These are phyloP conservation scores for Branchinecta lynchi DNA, from an alignment of 1,140 invertebrate genomes.

Conservation along the genomic window DNA sequence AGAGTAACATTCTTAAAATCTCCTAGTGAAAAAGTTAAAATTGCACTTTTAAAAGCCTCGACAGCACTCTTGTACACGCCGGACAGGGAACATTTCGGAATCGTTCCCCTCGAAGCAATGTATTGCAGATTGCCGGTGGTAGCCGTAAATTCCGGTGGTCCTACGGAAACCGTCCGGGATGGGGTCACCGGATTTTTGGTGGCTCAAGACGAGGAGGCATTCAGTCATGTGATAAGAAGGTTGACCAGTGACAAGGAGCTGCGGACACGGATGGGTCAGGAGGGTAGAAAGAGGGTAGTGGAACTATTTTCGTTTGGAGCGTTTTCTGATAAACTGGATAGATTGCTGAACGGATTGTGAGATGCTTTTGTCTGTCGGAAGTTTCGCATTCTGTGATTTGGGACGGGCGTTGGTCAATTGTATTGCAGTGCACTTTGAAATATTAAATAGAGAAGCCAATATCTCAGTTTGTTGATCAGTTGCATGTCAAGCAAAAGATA, in stretches of 20 bases:
- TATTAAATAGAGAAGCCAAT: too few relatives aligned
- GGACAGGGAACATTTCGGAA: slow-evolving; percentile 95
- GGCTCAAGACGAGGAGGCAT: slow-evolving; percentile 45
- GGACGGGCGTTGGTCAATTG: too few relatives aligned
- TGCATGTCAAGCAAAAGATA: too few relatives aligned
- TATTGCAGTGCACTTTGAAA: too few relatives aligned
- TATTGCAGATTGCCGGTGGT: slow-evolving; percentile 80
- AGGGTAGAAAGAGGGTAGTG: slow-evolving; percentile 51
- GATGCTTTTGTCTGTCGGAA: background rate
- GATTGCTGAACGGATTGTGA: slow-evolving; percentile 34
- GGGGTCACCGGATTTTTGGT: slow-evolving; percentile 80
- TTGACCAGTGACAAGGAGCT: slow-evolving; percentile 41
- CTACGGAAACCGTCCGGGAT: slow-evolving; percentile 77
- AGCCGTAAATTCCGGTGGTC: slow-evolving; percentile 87
- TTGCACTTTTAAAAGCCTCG: slow-evolving; percentile 54
- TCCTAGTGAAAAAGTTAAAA: slow-evolving; percentile 66
- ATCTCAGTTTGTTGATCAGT: too few relatives aligned
- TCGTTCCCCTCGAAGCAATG: slow-evolving; percentile 98
- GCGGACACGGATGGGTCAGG: slow-evolving; percentile 46
- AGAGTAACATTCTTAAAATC: slow-evolving; percentile 72
- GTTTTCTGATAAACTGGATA: slow-evolving; percentile 50
- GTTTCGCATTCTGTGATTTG: too few relatives aligned
- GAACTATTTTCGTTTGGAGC: slow-evolving; percentile 61
- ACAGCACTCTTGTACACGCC: slow-evolving; percentile 85
- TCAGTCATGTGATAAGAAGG: slow-evolving; percentile 60